phyloP scores from a whole-genome alignment of 2,888 invertebrate genomes.

The Metellina segmentata region DNA sequence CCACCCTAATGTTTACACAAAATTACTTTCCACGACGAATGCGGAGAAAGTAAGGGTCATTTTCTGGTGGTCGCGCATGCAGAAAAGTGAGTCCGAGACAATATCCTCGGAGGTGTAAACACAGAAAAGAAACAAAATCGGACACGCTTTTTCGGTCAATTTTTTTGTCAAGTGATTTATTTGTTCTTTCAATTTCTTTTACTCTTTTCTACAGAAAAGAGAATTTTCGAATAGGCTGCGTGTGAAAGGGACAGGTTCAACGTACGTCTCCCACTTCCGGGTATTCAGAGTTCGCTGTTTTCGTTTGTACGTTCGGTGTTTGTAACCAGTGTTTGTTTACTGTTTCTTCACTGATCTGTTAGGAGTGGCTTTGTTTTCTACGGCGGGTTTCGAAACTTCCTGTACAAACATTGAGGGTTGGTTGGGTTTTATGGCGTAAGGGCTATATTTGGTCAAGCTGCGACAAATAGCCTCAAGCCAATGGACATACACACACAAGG shows the following conservation, averaged over 20 bases:
- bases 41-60: neutral
- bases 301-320: too few species aligned
- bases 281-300: neutral
- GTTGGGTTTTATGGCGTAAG: too few species aligned
- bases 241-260: constrained; percentile 57
- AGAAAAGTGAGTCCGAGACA: neutral
- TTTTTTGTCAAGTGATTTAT: neutral
- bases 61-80: neutral
- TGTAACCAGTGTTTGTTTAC: neutral
- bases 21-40: too few species aligned
- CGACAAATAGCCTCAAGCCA: too few species aligned
- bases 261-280: constrained; percentile 38
- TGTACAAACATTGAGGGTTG: too few species aligned
- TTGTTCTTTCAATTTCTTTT: neutral
- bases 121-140: neutral
- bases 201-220: neutral
- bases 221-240: constrained; percentile 30
- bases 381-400: too few species aligned
- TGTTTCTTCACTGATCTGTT: neutral
- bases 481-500: too few species aligned
- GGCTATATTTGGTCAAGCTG: too few species aligned
- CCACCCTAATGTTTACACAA: neutral
- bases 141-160: constrained; percentile 35
- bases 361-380: too few species aligned
- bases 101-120: neutral